A percentile compares a stretch with the other conserved stretches of the same genome.
Conservation (phyloP, 2,888 invertebrate species). For the Leistus spinibarbis region DNA sequence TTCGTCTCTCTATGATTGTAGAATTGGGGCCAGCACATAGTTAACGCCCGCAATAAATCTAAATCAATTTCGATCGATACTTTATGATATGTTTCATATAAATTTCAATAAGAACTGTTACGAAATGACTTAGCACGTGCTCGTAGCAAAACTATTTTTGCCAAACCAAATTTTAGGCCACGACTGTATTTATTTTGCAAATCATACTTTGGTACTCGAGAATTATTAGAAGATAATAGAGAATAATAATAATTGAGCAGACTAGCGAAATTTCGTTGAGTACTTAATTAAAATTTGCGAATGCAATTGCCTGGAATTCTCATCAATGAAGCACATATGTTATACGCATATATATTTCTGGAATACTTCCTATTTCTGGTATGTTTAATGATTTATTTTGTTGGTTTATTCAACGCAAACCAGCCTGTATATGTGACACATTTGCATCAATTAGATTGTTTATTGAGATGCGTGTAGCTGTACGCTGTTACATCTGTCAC, state of each 20-base stretch:
- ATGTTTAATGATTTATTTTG: background rate
- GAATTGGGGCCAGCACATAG: background rate
- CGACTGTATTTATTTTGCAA: background rate
- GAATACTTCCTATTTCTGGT: background rate
- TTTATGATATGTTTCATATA: background rate
- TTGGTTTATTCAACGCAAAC: background rate
- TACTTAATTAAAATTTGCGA: too few relatives aligned
- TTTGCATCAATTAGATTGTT: constrained; percentile 4
- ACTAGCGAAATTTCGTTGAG: too few relatives aligned
- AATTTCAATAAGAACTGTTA: background rate
- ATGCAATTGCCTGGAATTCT: background rate
- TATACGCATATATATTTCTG: background rate
- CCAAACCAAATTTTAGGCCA: background rate
- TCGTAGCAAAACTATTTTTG: background rate
- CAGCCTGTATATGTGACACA: background rate
- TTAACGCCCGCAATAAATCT: background rate
- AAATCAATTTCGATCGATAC: background rate
- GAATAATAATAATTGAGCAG: too few relatives aligned
- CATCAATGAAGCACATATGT: background rate
- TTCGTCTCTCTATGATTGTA: background rate
- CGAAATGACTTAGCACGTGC: background rate
- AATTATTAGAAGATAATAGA: too few relatives aligned
- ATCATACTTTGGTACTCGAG: background rate
- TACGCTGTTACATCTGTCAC: background rate
- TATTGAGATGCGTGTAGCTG: background rate